phyloP scores from a whole-genome alignment of 2,113 vertebrate species.

The Tragelaphus strepsiceros region DNA sequence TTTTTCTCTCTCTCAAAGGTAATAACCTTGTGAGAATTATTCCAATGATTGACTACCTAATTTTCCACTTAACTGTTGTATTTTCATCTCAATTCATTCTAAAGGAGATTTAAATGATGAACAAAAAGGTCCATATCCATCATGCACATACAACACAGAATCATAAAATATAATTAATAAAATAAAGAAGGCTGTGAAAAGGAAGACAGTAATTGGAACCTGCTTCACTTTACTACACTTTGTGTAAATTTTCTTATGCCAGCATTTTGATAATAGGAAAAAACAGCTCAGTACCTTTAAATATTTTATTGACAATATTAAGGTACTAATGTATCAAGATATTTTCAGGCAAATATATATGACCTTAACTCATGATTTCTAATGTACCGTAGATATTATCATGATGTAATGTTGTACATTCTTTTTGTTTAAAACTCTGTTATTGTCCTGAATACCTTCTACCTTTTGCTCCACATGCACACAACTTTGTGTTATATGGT shows the following conservation, averaged over 20 bases:
- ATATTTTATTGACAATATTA: slow-evolving; percentile 12
- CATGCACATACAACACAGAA: neutral
- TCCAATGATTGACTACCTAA: neutral
- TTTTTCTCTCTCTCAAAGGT: neutral
- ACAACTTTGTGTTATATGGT: neutral
- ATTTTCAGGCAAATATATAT: neutral
- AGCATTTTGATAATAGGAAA: neutral
- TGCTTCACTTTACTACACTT: neutral
- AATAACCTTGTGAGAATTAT: neutral
- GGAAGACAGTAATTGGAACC: neutral
- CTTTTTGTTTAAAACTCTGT: neutral
- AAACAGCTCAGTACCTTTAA: neutral
- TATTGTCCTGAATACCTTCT: neutral
- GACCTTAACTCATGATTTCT: neutral
- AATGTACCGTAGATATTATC: neutral
- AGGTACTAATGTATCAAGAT: neutral
- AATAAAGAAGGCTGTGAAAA: neutral
- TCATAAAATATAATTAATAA: neutral
- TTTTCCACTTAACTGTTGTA: neutral
- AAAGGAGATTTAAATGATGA: neutral
- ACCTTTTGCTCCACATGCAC: neutral
- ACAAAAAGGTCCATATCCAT: neutral
- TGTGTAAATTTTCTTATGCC: neutral
- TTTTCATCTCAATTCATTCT: neutral
- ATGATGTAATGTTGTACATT: neutral